phyloP scores from a whole-genome alignment of 2,113 vertebrate genomes.

The Eurystomus gularis region DNA sequence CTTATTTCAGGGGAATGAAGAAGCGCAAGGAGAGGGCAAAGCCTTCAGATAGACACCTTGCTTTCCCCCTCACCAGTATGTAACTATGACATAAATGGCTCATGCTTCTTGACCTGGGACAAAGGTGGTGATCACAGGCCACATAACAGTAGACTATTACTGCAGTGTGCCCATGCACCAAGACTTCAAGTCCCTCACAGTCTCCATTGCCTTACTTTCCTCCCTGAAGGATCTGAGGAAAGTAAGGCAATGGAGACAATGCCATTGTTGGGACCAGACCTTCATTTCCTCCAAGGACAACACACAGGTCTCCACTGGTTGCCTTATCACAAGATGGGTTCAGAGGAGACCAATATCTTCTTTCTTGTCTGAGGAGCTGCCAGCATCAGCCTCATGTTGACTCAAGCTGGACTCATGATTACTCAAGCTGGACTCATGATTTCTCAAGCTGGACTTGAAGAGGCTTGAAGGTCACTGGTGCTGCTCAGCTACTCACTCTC shows the following conservation, averaged over 20 bases:
- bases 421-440: background rate
- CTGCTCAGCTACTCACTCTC: background rate
- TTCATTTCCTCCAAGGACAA: background rate
- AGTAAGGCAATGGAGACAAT: background rate
- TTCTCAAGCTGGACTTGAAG: too few relatives aligned
- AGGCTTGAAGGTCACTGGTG: background rate
- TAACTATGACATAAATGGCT: background rate
- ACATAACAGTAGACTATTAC: background rate
- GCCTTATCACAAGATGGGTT: background rate
- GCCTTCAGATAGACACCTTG: background rate
- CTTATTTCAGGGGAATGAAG: background rate
- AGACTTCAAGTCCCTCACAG: background rate
- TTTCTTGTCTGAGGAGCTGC: background rate
- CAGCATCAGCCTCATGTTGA: background rate
- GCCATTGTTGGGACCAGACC: background rate
- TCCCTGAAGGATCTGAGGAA: background rate
- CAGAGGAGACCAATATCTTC: background rate
- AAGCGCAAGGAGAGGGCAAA: background rate
- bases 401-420: background rate
- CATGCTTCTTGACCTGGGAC: background rate
- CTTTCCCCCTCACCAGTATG: rapidly evolving
- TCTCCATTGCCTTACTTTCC: background rate
- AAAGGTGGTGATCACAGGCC: background rate
- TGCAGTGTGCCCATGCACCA: background rate
- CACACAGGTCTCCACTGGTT: background rate